Conservation (phyloP, 2,888 invertebrate species). For the Diplolepis rosae region DNA sequence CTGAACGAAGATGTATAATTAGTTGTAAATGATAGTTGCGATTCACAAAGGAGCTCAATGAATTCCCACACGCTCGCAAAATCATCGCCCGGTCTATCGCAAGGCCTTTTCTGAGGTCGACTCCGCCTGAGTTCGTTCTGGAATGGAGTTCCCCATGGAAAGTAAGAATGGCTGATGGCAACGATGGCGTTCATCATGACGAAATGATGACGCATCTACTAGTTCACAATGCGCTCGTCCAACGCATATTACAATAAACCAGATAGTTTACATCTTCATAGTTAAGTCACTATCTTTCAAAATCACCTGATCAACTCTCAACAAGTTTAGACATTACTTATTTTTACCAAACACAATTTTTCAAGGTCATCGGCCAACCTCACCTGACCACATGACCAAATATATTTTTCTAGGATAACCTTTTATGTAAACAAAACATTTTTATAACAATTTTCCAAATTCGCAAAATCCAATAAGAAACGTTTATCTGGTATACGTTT, state of each 20-base stretch:
- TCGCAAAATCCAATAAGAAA: too few relatives aligned
- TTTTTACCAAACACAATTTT: too few relatives aligned
- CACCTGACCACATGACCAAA: too few relatives aligned
- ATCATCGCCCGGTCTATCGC: conserved; percentile 16
- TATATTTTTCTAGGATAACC: too few relatives aligned
- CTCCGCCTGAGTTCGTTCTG: conserved; percentile 14
- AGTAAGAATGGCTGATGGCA: conserved; percentile 20
- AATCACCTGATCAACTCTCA: too few relatives aligned
- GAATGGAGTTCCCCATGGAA: conserved; percentile 28
- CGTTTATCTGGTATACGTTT: too few relatives aligned
- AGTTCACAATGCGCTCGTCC: conserved; percentile 16
- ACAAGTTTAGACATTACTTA: too few relatives aligned
- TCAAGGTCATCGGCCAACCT: too few relatives aligned
- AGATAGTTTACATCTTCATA: conserved; percentile 4
- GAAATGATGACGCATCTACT: conserved; percentile 28
- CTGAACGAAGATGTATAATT: conserved; percentile 11
- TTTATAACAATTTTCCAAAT: too few relatives aligned
- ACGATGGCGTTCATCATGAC: neutral
- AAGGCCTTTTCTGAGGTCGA: conserved; percentile 28
- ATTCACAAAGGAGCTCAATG: conserved; percentile 26
- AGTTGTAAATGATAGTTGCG: conserved; percentile 26
- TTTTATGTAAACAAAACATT: too few relatives aligned
- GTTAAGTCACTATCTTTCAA: neutral
- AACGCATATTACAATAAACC: conserved; percentile 17
- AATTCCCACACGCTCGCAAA: conserved; percentile 27